These are phyloP conservation scores for Amblyteles armatorius DNA, from an alignment of 2,888 invertebrate genomes.

Conservation along the genomic window DNA sequence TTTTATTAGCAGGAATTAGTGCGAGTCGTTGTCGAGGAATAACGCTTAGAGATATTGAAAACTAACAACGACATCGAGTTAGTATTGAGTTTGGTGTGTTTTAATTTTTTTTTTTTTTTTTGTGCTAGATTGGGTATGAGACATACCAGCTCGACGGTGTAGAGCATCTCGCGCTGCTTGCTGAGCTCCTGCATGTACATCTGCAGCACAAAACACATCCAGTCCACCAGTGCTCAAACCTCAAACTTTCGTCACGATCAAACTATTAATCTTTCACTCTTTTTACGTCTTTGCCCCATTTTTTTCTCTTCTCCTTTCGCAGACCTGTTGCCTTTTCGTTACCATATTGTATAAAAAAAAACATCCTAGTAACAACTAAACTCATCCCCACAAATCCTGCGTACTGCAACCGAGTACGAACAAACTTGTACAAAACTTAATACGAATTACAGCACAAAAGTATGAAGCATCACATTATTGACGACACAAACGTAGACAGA, in stretches of 20 bases:
- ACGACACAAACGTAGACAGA: slow-evolving; percentile 68
- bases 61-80: slow-evolving; percentile 56
- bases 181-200: slow-evolving; percentile 96
- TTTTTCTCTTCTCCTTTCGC: not conserved
- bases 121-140: slow-evolving; percentile 80
- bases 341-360: slow-evolving; percentile 24
- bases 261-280: slow-evolving; percentile 68
- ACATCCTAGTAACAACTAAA: slow-evolving; percentile 30
- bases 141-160: slow-evolving; percentile 94
- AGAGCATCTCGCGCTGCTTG: slow-evolving; percentile 93
- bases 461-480: slow-evolving; percentile 67
- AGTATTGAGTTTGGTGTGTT: slow-evolving; percentile 47
- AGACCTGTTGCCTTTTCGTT: slow-evolving; percentile 34
- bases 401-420: slow-evolving; percentile 45
- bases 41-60: slow-evolving; percentile 4
- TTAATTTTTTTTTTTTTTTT: slow-evolving; percentile 14
- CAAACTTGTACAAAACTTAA: slow-evolving; percentile 38
- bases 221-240: slow-evolving; percentile 84
- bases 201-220: slow-evolving; percentile 87
- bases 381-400: slow-evolving; percentile 43
- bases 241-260: slow-evolving; percentile 78
- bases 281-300: slow-evolving; percentile 63
- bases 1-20: slow-evolving; percentile 43
- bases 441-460: slow-evolving; percentile 48
- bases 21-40: slow-evolving; percentile 45